phyloP scores from a whole-genome alignment of 1,140 invertebrate species.

The Apis laboriosa region DNA sequence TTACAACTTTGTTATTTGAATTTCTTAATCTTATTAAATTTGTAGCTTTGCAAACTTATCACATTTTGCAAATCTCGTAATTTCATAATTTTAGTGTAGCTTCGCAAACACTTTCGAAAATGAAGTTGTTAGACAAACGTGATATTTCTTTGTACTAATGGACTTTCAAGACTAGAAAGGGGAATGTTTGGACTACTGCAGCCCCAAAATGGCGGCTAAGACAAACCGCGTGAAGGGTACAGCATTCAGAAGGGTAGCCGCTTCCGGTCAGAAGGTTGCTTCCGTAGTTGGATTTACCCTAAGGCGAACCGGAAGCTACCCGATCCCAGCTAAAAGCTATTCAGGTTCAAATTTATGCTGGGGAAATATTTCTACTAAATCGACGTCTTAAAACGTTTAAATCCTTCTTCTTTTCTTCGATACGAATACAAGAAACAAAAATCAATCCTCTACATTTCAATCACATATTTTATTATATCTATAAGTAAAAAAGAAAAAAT shows the following conservation, averaged over 20 bases:
- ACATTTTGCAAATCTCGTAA: too few relatives aligned
- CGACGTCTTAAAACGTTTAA: not conserved
- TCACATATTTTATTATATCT: too few relatives aligned
- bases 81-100: too few relatives aligned
- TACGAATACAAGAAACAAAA: too few relatives aligned
- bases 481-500: too few relatives aligned
- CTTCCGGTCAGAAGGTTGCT: conserved; percentile 52
- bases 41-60: too few relatives aligned
- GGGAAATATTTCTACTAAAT: conserved; percentile 10
- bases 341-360: conserved; percentile 28
- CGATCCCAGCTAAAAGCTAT: conserved; percentile 14
- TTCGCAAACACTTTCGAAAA: too few relatives aligned
- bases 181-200: not conserved
- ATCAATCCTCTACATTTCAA: too few relatives aligned
- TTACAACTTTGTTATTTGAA: too few relatives aligned
- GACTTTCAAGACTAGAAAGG: conserved; percentile 1
- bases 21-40: too few relatives aligned
- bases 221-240: conserved; percentile 41
- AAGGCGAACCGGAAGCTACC: conserved; percentile 29
- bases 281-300: conserved; percentile 26
- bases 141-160: not conserved
- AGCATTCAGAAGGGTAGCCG: conserved; percentile 31
- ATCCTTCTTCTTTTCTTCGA: not conserved
- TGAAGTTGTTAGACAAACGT: too few relatives aligned
- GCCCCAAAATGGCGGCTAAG: conserved; percentile 40